Conservation (phyloP, 2,888 invertebrate species). For the Exocentrus adspersus region DNA sequence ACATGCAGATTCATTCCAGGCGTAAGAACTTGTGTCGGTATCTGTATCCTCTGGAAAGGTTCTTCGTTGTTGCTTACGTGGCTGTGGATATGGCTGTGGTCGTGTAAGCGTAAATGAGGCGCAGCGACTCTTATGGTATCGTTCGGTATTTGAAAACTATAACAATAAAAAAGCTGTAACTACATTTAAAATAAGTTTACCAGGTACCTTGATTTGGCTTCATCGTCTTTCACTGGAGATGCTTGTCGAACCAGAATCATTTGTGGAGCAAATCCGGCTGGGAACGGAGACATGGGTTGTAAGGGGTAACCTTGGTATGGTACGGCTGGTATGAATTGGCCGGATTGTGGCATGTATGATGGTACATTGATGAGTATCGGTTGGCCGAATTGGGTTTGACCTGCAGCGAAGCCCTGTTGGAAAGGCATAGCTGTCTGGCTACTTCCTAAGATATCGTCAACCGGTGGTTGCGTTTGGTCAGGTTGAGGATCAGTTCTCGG, state of each 20-base stretch:
- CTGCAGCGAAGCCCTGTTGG: neutral
- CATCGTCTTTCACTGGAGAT: neutral
- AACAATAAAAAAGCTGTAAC: no score
- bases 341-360: neutral
- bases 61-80: neutral
- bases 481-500: neutral
- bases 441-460: neutral
- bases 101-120: neutral
- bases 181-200: no score
- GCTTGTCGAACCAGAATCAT: neutral
- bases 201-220: no score
- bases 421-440: neutral
- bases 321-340: neutral
- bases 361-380: neutral
- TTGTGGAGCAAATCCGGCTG: neutral
- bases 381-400: neutral
- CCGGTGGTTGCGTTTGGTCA: neutral
- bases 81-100: neutral
- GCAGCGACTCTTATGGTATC: no score
- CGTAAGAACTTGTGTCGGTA: constrained; percentile 20
- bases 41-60: neutral
- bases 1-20: constrained; percentile 31
- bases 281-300: neutral
- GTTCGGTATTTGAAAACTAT: no score
- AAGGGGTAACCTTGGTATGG: neutral